phyloP scores from a whole-genome alignment of 2,888 invertebrate genomes.

The Petrolisthes manimaculis region DNA sequence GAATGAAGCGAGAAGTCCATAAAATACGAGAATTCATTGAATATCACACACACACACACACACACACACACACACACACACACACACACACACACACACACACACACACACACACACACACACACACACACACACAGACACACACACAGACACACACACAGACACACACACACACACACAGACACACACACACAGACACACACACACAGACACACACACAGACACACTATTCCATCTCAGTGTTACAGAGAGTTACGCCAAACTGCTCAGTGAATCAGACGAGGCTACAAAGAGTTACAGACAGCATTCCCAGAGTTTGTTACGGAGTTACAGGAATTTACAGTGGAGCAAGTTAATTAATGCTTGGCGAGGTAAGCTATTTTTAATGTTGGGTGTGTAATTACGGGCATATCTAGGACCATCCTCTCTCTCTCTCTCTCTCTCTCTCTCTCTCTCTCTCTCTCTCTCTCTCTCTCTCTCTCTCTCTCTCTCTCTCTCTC shows the following conservation, averaged over 20 bases:
- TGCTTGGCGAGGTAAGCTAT: too few relatives aligned
- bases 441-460: background rate
- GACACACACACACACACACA: constrained; percentile 23
- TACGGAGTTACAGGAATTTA: background rate
- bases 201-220: constrained; percentile 23
- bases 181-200: constrained; percentile 27
- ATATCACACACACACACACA: too few relatives aligned
- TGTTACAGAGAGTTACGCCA: too few relatives aligned
- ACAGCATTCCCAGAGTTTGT: constrained; percentile 1
- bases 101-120: too few relatives aligned
- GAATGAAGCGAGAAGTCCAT: too few relatives aligned
- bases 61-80: background rate
- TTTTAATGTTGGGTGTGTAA: too few relatives aligned
- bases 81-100: too few relatives aligned
- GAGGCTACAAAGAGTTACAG: too few relatives aligned
- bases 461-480: background rate
- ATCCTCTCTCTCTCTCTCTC: background rate
- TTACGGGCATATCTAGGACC: background rate
- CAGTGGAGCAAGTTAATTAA: too few relatives aligned
- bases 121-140: constrained; percentile 24
- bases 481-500: background rate
- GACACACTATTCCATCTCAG: too few relatives aligned
- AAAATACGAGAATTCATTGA: background rate
- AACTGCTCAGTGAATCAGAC: too few relatives aligned
- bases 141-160: constrained; percentile 23